Evolutionary conservation across 2,113 vertebrate genomes (phyloP), one percentile per base, ranked within the genome.

Genomic region (Varanus komodoensis): DNA sequence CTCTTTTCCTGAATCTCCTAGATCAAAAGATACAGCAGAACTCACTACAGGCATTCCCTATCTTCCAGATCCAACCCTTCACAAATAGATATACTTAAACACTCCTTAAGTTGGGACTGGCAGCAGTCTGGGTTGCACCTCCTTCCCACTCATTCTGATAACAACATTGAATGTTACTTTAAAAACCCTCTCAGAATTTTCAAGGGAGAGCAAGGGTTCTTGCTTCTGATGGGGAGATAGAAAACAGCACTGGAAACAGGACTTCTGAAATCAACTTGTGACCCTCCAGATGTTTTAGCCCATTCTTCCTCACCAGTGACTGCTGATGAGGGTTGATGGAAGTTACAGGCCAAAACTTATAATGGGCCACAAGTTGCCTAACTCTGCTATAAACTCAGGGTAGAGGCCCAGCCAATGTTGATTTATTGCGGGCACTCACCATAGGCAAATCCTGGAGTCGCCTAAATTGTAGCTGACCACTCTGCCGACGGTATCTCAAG

Each of bases 401-500:
- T 44, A 69, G 17, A 83, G n/a, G 14, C 14, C 48, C 14, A 52
- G 34, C 34, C 34, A 12, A 71, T 29, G 19, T 48, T 48, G n/a
- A 52, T 54, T 89, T 44, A 44, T 57, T n/a, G 19, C 9, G 29
- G 75, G 38, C 50, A 74, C 95, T 95, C 90, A 96, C 96, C 96
- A 96, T 96, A 74, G 96, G 96, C 91, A 96, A 94, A 91, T 96
- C 96, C 92, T 99, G 98, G 88, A 99, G 97, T 90, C 98, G 96
- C 81, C 96, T 97, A 95, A 99, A 99, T 88, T 98, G 97, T 14
- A 98, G 97, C 64, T 97, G 96, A 91, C 91, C 97, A 93, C 97
- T 96, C 94, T 97, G 97, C 50, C 96, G 96, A 23, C 98, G 97
- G 90, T 98, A 98, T 38, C 98, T 98, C 94, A 98, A 91, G 97